phyloP scores from a whole-genome alignment of 2,113 vertebrate genomes.

The Toxotes jaculatrix region DNA sequence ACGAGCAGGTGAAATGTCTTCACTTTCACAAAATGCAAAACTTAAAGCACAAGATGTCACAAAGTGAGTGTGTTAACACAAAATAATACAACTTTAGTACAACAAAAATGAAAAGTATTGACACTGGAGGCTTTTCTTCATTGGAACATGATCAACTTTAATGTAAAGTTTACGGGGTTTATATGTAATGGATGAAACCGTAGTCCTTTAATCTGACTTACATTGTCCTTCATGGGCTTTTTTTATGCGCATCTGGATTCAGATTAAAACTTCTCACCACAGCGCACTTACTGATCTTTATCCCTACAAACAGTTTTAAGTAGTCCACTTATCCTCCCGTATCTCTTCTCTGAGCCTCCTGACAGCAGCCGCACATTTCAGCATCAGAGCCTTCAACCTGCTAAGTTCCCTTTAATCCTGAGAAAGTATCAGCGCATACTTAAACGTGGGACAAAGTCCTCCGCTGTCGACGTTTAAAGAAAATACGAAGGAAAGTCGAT shows the following conservation, averaged over 20 bases:
- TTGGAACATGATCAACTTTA: not conserved
- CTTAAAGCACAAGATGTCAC: too few species aligned
- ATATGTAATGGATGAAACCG: not conserved
- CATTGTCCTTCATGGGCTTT: not conserved
- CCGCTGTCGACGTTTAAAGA: slow-evolving; percentile 53
- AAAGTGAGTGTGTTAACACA: too few species aligned
- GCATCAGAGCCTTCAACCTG: slow-evolving; percentile 62
- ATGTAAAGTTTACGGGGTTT: not conserved
- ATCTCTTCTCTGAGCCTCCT: slow-evolving; percentile 49
- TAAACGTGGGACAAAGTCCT: slow-evolving; percentile 69
- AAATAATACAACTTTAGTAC: too few species aligned
- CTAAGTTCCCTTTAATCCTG: slow-evolving; percentile 68
- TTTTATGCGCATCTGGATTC: too few species aligned
- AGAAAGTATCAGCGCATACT: slow-evolving; percentile 61
- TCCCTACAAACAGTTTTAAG: slow-evolving; percentile 63
- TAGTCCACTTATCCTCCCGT: slow-evolving; percentile 38
- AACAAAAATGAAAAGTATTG: too few species aligned
- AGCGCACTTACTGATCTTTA: slow-evolving; percentile 36
- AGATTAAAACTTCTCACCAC: too few species aligned
- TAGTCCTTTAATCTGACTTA: not conserved
- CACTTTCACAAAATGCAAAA: not conserved
- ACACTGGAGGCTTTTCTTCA: too few species aligned
- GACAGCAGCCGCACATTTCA: slow-evolving; percentile 54
- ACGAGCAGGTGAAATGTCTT: not conserved
- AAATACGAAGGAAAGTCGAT: slow-evolving; percentile 66